Percentiles rank a stretch among this genome's conserved stretches.
phyloP scores from a whole-genome alignment of 2,888 invertebrate genomes.

The Drosophila yooni region DNA sequence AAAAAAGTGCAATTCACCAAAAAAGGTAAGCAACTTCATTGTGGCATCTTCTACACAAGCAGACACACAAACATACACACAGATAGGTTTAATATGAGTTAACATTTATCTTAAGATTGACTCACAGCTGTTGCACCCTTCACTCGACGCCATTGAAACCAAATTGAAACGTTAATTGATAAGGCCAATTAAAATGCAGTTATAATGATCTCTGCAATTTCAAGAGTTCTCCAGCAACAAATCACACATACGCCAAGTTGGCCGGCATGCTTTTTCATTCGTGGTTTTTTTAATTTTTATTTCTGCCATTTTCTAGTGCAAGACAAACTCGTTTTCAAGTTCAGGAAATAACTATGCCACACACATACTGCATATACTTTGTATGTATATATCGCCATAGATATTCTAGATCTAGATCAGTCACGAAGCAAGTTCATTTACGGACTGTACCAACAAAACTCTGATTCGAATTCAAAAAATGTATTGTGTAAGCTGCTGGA shows the following conservation, averaged over 20 bases:
- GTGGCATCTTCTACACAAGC: slow-evolving; percentile 47
- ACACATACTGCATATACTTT: slow-evolving; percentile 12
- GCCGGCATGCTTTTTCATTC: slow-evolving; percentile 22
- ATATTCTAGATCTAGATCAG: slow-evolving; percentile 52
- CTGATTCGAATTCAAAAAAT: not conserved
- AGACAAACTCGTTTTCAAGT: slow-evolving; percentile 73
- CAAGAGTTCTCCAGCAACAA: slow-evolving; percentile 59
- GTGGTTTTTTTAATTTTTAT: not conserved
- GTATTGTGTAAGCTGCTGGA: slow-evolving; percentile 12
- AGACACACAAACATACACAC: not conserved
- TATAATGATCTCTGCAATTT: slow-evolving; percentile 60
- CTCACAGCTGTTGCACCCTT: slow-evolving; percentile 45
- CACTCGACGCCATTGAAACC: slow-evolving; percentile 22
- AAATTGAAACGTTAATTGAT: slow-evolving; percentile 45
- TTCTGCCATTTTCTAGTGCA: slow-evolving; percentile 45
- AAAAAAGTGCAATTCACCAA: slow-evolving; percentile 52
- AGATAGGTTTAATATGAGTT: not conserved
- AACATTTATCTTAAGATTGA: slow-evolving; percentile 19
- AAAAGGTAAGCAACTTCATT: slow-evolving; percentile 71
- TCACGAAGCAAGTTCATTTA: slow-evolving; percentile 22
- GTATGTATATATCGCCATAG: slow-evolving; percentile 30
- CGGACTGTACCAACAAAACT: slow-evolving; percentile 15
- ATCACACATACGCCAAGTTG: slow-evolving; percentile 64
- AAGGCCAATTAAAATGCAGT: slow-evolving; percentile 64
- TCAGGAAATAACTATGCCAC: slow-evolving; percentile 70